Percentiles rank a stretch among this genome's conserved stretches.
These are phyloP conservation scores for Planiliza haematocheilus DNA, from an alignment of 2,113 vertebrate genomes.

Conservation along the genomic window DNA sequence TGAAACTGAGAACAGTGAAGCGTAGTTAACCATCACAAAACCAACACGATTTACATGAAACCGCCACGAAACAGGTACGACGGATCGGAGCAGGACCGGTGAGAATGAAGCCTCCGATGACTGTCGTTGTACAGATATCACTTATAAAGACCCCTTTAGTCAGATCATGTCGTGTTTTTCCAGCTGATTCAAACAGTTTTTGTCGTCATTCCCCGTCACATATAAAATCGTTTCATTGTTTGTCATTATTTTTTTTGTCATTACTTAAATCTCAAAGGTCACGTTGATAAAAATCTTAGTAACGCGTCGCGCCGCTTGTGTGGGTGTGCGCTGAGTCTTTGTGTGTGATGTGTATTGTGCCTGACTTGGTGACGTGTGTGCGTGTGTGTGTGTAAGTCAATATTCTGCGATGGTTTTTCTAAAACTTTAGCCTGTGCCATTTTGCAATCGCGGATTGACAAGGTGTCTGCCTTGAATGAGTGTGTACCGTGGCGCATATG, in stretches of 20 bases:
- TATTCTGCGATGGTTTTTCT: constrained; percentile 4
- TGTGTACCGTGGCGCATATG: constrained; percentile 21
- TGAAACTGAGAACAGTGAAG: constrained; percentile 45
- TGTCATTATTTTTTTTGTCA: neutral
- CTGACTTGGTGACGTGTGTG: too few relatives aligned
- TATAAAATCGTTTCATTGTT: too few relatives aligned
- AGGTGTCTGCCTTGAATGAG: constrained; percentile 28
- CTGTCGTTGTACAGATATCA: too few relatives aligned
- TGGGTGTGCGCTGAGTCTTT: neutral
- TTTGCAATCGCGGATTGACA: constrained; percentile 11
- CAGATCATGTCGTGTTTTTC: too few relatives aligned
- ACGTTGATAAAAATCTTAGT: neutral
- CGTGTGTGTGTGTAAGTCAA: too few relatives aligned
- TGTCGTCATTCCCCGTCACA: too few relatives aligned
- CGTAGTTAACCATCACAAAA: constrained; percentile 4
- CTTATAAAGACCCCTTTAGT: neutral
- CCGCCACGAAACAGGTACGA: neutral
- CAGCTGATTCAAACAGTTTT: too few relatives aligned
- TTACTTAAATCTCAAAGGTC: neutral
- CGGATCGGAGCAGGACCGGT: constrained; percentile 7
- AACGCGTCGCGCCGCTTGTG: neutral
- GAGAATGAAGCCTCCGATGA: constrained; percentile 25
- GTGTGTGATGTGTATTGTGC: neutral
- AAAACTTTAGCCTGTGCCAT: neutral
- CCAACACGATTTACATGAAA: constrained; percentile 23